Conservation (phyloP, 1,140 invertebrate species). For the Thaumatotibia leucotreta region DNA sequence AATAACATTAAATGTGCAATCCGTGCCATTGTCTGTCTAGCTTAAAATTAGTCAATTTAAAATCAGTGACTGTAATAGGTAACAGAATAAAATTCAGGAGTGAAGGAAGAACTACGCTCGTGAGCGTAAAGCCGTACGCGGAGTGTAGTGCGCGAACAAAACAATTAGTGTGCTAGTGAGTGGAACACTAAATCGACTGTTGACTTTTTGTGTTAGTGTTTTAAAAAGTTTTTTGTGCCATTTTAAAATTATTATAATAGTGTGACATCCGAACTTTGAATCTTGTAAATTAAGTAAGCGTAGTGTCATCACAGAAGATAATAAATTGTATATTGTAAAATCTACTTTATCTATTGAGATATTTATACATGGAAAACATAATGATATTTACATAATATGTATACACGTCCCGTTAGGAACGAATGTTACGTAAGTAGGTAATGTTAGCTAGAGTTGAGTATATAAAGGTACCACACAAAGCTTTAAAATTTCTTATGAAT, state of each 20-base stretch:
- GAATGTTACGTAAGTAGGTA: conserved; percentile 73
- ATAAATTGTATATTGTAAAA: conserved; percentile 68
- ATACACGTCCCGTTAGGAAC: conserved; percentile 75
- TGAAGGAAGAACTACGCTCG: conserved; percentile 25
- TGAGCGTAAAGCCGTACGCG: conserved; percentile 12
- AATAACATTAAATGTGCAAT: conserved; percentile 67
- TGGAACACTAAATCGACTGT: conserved; percentile 58
- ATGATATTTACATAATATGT: conserved; percentile 75
- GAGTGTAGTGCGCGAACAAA: conserved; percentile 29
- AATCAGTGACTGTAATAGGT: conserved; percentile 42
- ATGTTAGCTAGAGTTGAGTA: conserved; percentile 67
- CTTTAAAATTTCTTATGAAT: conserved; percentile 76
- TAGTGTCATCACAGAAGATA: conserved; percentile 70
- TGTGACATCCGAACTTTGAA: conserved; percentile 75
- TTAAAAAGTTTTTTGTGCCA: conserved; percentile 75
- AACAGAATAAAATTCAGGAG: not conserved
- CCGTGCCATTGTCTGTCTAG: conserved; percentile 75
- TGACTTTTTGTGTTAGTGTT: conserved; percentile 73
- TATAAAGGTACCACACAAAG: conserved; percentile 72
- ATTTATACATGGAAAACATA: conserved; percentile 73
- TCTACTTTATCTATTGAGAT: conserved; percentile 71
- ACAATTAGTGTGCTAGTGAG: conserved; percentile 39
- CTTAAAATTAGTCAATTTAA: conserved; percentile 69
- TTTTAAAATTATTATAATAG: conserved; percentile 72
- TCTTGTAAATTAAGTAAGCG: conserved; percentile 68